These are phyloP conservation scores for Buathra laborator DNA, from an alignment of 2,888 invertebrate genomes.

Conservation along the genomic window DNA sequence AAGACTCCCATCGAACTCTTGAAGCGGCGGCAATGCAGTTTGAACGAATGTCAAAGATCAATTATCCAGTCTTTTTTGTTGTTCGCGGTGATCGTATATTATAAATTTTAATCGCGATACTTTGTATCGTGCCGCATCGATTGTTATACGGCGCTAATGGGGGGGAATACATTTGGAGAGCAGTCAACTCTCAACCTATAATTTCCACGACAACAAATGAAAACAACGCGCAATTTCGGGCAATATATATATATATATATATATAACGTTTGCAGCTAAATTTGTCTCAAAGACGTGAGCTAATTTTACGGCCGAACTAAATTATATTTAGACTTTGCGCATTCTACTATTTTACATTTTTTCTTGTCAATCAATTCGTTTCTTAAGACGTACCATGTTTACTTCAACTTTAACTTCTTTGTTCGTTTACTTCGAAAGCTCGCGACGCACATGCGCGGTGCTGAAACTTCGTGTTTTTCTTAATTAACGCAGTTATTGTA, in stretches of 20 bases:
- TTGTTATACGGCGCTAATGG: conserved; percentile 13
- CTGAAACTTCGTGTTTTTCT: background rate
- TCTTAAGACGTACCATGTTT: background rate
- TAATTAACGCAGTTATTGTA: conserved; percentile 54
- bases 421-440: background rate
- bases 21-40: background rate
- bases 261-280: background rate
- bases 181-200: background rate
- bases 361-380: too few relatives aligned
- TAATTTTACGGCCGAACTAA: background rate
- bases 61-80: conserved; percentile 49
- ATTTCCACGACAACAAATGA: background rate
- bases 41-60: conserved; percentile 60
- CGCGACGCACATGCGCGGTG: background rate
- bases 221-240: background rate
- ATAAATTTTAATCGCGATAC: conserved; percentile 54
- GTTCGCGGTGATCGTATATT: conserved; percentile 21
- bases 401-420: background rate
- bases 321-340: background rate
- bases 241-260: background rate
- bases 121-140: background rate
- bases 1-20: background rate
- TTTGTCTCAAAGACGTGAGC: background rate
- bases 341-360: background rate
- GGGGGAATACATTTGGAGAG: conserved; percentile 20